Evolutionary conservation across 2,797 vertebrate species (phyloP).

Genomic region (Dryobates pubescens): DNA sequence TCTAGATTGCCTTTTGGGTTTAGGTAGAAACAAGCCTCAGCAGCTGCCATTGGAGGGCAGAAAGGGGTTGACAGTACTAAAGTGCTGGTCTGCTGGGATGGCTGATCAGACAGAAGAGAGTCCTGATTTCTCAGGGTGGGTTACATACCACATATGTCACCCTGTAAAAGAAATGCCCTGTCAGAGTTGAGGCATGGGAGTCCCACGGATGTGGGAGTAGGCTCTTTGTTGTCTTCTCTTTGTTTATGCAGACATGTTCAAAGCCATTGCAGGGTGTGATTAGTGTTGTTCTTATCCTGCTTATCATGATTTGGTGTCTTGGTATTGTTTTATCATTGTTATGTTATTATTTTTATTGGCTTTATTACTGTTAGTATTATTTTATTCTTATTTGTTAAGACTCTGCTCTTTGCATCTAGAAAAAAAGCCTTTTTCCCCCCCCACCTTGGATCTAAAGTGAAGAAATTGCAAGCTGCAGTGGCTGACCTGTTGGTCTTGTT

Average conservation of each 20-base stretch:
- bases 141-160: background rate
- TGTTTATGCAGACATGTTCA: background rate
- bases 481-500: conserved; percentile 3
- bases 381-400: background rate
- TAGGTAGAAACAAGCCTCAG: conserved; percentile 36
- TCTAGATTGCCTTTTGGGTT: conserved; percentile 5
- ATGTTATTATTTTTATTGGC: no score
- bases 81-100: background rate
- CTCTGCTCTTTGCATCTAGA: background rate
- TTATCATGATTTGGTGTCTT: no score
- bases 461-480: background rate
- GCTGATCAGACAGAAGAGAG: background rate
- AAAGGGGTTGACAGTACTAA: background rate
- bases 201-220: background rate
- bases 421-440: background rate
- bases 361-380: no score
- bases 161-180: background rate
- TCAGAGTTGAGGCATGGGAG: background rate
- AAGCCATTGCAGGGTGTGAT: background rate
- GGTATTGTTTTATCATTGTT: no score
- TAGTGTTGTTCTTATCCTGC: no score
- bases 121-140: background rate
- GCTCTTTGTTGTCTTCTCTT: background rate
- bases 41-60: background rate
- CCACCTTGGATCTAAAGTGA: background rate